A percentile compares a stretch with the other conserved stretches of the same genome.
These are phyloP conservation scores for Otocyon megalotis DNA, from an alignment of 2,113 vertebrate species.

Conservation along the genomic window DNA sequence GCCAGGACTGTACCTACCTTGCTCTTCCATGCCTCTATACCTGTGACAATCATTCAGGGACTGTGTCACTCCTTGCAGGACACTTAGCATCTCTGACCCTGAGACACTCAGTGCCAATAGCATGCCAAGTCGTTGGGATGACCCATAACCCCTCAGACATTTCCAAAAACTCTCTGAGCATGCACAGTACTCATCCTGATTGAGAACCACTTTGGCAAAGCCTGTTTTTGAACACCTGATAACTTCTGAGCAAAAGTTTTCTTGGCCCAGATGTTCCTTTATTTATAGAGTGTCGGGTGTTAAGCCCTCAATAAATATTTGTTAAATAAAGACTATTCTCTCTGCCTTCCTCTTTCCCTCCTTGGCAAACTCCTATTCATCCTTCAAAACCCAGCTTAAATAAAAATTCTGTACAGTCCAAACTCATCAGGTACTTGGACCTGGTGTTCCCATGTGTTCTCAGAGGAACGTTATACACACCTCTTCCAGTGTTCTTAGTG, in stretches of 20 bases:
- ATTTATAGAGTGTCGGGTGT: not conserved
- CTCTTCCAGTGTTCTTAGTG: not conserved
- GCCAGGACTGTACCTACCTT: not conserved
- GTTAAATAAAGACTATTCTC: constrained; percentile 3
- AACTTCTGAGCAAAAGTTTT: constrained; percentile 9
- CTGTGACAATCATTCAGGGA: not conserved
- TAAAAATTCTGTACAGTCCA: constrained; percentile 11
- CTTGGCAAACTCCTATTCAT: constrained; percentile 47
- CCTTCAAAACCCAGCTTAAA: constrained; percentile 37
- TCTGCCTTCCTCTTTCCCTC: not conserved
- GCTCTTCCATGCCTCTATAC: not conserved
- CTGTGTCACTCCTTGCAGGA: not conserved
- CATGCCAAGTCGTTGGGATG: not conserved
- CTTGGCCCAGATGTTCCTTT: not conserved
- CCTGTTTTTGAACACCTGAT: constrained; percentile 21
- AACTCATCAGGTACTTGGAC: not conserved
- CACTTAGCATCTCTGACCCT: not conserved
- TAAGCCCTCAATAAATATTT: constrained; percentile 51
- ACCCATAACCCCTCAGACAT: not conserved
- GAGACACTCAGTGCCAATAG: constrained; percentile 29
- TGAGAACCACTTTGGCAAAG: constrained; percentile 28
- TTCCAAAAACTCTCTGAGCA: constrained; percentile 33
- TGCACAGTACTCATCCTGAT: not conserved
- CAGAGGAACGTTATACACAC: constrained; percentile 1
- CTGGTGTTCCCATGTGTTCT: not conserved